Conservation (phyloP, 2,797 vertebrate genomes). For the Cynopterus sphinx region DNA sequence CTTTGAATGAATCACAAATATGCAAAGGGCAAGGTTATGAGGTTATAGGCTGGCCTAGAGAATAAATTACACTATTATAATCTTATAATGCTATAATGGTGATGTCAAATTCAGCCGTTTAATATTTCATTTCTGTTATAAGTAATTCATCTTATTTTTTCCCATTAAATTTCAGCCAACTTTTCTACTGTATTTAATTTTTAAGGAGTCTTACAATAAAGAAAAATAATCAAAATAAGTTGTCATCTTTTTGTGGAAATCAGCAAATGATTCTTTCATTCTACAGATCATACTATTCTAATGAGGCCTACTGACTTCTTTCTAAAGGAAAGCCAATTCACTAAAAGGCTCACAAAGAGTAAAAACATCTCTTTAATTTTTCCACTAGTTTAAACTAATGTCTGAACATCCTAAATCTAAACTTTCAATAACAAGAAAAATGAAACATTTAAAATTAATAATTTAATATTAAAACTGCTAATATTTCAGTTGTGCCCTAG, state of each 20-base stretch:
- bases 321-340: neutral
- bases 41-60: neutral
- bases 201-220: neutral
- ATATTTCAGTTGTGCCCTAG: neutral
- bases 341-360: neutral
- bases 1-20: neutral
- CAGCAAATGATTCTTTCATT: neutral
- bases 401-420: neutral
- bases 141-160: slow-evolving; percentile 9
- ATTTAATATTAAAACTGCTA: neutral
- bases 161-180: neutral
- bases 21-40: neutral
- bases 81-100: neutral
- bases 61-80: neutral
- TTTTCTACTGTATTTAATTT: neutral
- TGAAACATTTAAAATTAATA: neutral
- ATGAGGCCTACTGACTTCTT: neutral
- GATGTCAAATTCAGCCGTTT: neutral
- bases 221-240: neutral
- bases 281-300: neutral
- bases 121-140: neutral
- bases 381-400: neutral
- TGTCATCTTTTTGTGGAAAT: neutral
- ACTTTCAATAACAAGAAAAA: neutral
- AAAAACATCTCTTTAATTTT: neutral